Conservation (phyloP, 2,113 vertebrate genomes). For the Balaeniceps rex region DNA sequence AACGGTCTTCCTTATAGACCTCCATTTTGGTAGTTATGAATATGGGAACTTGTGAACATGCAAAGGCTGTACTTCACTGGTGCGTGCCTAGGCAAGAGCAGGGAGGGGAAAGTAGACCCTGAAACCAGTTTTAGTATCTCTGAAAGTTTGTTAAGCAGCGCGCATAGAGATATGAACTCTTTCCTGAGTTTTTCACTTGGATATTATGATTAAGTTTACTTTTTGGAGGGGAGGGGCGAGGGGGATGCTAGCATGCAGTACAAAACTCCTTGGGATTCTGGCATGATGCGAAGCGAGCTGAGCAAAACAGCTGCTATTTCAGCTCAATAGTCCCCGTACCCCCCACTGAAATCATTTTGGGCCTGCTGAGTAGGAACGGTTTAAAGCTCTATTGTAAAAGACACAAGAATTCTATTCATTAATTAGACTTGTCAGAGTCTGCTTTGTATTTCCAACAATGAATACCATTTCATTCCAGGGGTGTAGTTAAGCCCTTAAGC, state of each 20-base stretch:
- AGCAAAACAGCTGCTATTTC: slow-evolving; percentile 2
- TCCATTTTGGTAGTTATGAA: background rate
- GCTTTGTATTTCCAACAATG: slow-evolving; percentile 44
- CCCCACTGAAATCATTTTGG: slow-evolving; percentile 17
- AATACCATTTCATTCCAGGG: slow-evolving; percentile 46
- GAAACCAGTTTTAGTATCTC: background rate
- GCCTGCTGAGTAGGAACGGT: slow-evolving; percentile 18
- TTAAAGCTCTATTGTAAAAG: slow-evolving; percentile 61
- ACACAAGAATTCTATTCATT: slow-evolving; percentile 58
- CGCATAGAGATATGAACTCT: background rate
- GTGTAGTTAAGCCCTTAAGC: slow-evolving; percentile 42
- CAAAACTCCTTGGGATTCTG: background rate
- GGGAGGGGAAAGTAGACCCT: background rate
- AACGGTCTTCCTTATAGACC: background rate
- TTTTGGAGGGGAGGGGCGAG: background rate
- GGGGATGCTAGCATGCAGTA: background rate
- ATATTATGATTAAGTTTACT: background rate
- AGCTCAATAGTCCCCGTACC: background rate
- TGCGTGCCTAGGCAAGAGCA: background rate
- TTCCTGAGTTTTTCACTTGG: background rate
- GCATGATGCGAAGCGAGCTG: background rate
- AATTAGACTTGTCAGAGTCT: slow-evolving; percentile 54
- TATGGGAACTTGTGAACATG: background rate
- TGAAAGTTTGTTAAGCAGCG: background rate
- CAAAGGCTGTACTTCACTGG: background rate